Conservation (phyloP, 2,113 vertebrate genomes). For the Ptychochromis oligacanthus region DNA sequence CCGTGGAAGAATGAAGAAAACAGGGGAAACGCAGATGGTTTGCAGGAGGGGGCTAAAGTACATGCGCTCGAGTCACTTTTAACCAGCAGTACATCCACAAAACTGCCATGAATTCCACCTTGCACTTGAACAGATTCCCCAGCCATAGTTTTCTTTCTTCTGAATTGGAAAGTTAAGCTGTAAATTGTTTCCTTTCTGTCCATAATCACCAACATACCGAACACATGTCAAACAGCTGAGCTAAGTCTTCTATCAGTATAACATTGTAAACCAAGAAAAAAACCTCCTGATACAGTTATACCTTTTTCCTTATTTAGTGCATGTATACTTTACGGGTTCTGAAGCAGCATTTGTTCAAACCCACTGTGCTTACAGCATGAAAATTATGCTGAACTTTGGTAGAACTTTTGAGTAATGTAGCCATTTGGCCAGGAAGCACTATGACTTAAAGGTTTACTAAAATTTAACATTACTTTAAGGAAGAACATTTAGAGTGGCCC, state of each 20-base stretch:
- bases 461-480: neutral
- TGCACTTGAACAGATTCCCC: neutral
- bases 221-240: slow-evolving; percentile 47
- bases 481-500: neutral
- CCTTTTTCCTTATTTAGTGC: neutral
- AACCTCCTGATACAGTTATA: neutral
- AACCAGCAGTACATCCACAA: neutral
- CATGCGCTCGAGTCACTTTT: neutral
- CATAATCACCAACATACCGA: neutral
- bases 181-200: slow-evolving; percentile 1
- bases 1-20: slow-evolving; percentile 6
- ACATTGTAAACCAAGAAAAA: neutral
- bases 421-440: neutral
- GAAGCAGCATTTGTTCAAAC: neutral
- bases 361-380: neutral
- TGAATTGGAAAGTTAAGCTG: neutral
- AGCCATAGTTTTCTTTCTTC: neutral
- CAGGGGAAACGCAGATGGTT: neutral
- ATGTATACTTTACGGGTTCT: neutral
- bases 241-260: slow-evolving; percentile 6
- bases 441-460: neutral
- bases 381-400: neutral
- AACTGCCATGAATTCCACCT: slow-evolving; percentile 2
- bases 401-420: neutral
- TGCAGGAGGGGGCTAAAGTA: neutral